Evolutionary conservation across 2,113 vertebrate genomes (phyloP).

Genomic region (Istiophorus platypterus): DNA sequence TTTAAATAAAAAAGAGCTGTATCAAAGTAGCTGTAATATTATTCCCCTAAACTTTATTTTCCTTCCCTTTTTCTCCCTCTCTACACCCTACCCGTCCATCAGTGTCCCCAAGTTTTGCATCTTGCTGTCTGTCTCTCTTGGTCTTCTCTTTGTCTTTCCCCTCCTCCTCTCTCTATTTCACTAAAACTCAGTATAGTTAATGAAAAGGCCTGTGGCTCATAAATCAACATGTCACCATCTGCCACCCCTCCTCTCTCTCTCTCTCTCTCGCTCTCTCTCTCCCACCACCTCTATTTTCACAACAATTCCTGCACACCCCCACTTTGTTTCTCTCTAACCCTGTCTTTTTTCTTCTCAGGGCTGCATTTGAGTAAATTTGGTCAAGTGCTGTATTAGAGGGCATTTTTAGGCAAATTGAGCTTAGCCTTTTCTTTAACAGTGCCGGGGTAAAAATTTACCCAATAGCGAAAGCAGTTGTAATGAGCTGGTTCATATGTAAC

Average conservation of each 20-base stretch:
- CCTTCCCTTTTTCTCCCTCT: conserved; percentile 24
- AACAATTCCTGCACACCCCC: conserved; percentile 55
- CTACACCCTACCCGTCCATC: conserved; percentile 3
- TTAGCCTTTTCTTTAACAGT: conserved; percentile 42
- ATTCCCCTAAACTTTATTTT: conserved; percentile 50
- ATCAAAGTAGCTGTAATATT: conserved; percentile 41
- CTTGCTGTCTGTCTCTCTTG: conserved; percentile 15
- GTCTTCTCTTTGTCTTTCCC: conserved; percentile 39
- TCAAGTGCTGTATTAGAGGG: conserved; percentile 51
- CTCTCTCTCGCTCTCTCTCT: conserved; percentile 45
- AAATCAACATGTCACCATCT: conserved; percentile 83
- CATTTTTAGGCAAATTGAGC: conserved; percentile 45
- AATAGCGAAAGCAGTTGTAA: conserved; percentile 57
- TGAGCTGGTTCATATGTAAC: conserved; percentile 61
- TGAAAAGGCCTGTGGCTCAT: conserved; percentile 82
- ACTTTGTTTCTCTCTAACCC: conserved; percentile 47
- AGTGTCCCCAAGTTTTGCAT: conserved; percentile 36
- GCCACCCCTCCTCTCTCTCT: conserved; percentile 67
- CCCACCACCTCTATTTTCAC: conserved; percentile 60
- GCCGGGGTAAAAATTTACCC: conserved; percentile 49
- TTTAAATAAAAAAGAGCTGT: neutral
- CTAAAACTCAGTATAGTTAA: conserved; percentile 80
- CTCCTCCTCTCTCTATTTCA: conserved; percentile 55
- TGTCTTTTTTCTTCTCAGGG: conserved; percentile 30
- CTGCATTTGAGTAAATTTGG: conserved; percentile 49